Percentiles rank a stretch among this genome's conserved stretches.
These are phyloP conservation scores for Neogale vison DNA, from an alignment of 2,113 vertebrate species.

Conservation along the genomic window DNA sequence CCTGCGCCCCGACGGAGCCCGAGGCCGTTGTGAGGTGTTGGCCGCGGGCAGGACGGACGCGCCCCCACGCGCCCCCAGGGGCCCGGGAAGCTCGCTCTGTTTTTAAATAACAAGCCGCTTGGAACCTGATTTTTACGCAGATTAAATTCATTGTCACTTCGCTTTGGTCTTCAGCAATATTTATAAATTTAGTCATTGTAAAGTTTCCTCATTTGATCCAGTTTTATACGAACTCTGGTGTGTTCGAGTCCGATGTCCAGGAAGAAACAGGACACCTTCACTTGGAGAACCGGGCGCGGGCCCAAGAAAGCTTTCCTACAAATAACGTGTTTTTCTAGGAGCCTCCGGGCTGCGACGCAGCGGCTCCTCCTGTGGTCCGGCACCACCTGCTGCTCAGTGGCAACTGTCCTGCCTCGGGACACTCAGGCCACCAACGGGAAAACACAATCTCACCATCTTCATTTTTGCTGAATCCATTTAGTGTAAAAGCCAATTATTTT, in stretches of 20 bases:
- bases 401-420: constrained; percentile 18
- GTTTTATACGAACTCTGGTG: constrained; percentile 43
- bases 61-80: too few relatives aligned
- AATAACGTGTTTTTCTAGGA: constrained; percentile 7
- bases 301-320: constrained; percentile 53
- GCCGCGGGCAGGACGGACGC: too few relatives aligned
- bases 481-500: constrained; percentile 37
- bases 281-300: constrained; percentile 56
- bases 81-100: background rate
- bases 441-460: background rate
- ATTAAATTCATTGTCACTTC: background rate
- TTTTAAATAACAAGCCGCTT: background rate
- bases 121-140: background rate
- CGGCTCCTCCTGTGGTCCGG: constrained; percentile 53
- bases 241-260: background rate
- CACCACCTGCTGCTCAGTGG: constrained; percentile 79
- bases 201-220: constrained; percentile 39
- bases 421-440: background rate
- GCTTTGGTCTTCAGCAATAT: background rate
- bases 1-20: background rate
- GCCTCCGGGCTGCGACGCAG: background rate
- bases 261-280: constrained; percentile 51
- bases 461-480: constrained; percentile 41
- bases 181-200: constrained; percentile 24
- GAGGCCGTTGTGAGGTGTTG: background rate